These are phyloP conservation scores for Tetragnatha montana DNA, from an alignment of 2,888 invertebrate species.

Conservation along the genomic window DNA sequence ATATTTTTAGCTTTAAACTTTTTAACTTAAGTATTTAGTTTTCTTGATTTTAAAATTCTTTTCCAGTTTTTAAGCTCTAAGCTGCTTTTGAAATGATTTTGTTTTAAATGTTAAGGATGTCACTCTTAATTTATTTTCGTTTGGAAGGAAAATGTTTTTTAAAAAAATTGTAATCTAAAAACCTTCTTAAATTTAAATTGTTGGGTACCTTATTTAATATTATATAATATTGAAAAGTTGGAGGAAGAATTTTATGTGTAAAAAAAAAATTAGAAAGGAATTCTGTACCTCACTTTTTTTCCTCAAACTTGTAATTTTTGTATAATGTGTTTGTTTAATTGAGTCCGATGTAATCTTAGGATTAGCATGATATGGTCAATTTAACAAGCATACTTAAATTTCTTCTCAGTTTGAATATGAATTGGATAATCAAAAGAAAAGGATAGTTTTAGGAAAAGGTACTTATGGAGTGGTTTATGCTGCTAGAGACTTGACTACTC, in stretches of 20 bases:
- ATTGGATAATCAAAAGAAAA: slow-evolving; percentile 89
- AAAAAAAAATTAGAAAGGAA: too few species aligned
- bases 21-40: neutral
- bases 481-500: slow-evolving; percentile 93
- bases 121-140: neutral
- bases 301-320: too few species aligned
- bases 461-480: slow-evolving; percentile 97
- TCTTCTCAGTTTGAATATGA: slow-evolving; percentile 91
- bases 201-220: too few species aligned
- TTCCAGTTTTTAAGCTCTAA: neutral
- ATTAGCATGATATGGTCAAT: too few species aligned
- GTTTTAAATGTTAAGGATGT: neutral
- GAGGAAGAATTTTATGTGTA: too few species aligned
- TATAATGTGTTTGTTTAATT: too few species aligned
- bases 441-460: slow-evolving; percentile 92
- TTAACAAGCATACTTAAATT: neutral
- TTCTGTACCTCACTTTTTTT: too few species aligned
- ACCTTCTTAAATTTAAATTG: too few species aligned
- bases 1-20: neutral
- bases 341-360: too few species aligned
- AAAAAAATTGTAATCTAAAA: too few species aligned
- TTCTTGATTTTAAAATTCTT: neutral
- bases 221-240: too few species aligned
- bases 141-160: too few species aligned
- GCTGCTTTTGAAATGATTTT: neutral